Evolutionary conservation across 2,797 vertebrate genomes (phyloP), one percentile per base, ranked within the genome.

Genomic region (Balearica regulorum): DNA sequence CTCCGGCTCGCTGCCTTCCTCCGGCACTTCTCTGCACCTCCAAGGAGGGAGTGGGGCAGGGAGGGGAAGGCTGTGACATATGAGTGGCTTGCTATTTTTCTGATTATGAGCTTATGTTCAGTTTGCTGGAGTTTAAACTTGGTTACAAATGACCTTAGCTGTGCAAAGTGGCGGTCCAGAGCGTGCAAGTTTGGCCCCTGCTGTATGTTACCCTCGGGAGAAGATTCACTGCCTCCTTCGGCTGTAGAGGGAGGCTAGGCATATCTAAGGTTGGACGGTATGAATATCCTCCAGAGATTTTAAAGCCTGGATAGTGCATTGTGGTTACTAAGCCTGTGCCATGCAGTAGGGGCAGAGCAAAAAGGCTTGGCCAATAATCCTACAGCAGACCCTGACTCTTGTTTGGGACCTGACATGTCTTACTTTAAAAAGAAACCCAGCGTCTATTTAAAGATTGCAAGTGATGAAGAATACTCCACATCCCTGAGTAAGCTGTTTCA

Each of bases 401-500:
- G 21, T 65, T 44, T 87, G 57, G 46, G 62, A 78, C 24, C 29
- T 39, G 77, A 10, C n/a, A 9, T 12, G 7, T 61, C 70, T 73
- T 92, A 55, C 62, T 77, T 77, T 51, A 17, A 33, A 73, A 90
- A 93, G 64, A 71, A 92, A 57, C 26, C 37, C 35, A 81, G 11
- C 21, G 17, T 65, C 78, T 96, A 65, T 93, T 96, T 93, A 89
- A 87, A 93, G 70, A 55, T 66, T 61, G 22, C 13, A 51, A 95
- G 37, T 39, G 53, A 64, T 78, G 69, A 79, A 94, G 77, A 89
- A 69, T 90, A 69, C 76, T 85, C 64, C 54, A 72, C 48, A 88
- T 69, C 66, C 84, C 53, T 79, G 84, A 89, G 87, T 94, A 93
- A 94, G 89, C 81, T 89, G 75, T 95, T 95, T 71, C 87, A 82